Percentiles rank a stretch among this genome's conserved stretches.
phyloP scores from a whole-genome alignment of 92 coral and sea anemone genomes.

The Phenganax marumi region DNA sequence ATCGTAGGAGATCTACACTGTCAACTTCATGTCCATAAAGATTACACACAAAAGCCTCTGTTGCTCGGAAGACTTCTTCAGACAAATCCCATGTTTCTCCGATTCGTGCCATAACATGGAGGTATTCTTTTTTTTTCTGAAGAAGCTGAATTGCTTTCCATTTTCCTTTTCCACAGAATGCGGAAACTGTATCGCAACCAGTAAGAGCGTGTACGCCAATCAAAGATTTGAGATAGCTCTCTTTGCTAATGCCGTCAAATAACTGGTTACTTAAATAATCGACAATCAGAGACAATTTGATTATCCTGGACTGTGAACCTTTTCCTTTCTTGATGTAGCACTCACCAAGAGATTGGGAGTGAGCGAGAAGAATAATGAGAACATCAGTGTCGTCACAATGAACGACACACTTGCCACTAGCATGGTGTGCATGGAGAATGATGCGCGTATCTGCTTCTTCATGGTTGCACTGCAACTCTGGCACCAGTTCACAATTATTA shows the following conservation, averaged over 20 bases:
- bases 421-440: constrained; percentile 63
- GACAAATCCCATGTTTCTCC: constrained; percentile 49
- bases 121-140: constrained; percentile 35
- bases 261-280: constrained; percentile 29
- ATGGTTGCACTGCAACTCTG: constrained; percentile 57
- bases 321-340: constrained; percentile 61
- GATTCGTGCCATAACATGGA: constrained; percentile 34
- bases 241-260: constrained; percentile 39
- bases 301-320: constrained; percentile 15
- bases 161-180: constrained; percentile 61
- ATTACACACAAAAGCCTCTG: constrained; percentile 50
- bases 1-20: constrained; percentile 52
- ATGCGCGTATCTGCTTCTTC: constrained; percentile 66
- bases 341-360: constrained; percentile 47
- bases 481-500: constrained; percentile 37
- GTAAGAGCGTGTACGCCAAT: constrained; percentile 55
- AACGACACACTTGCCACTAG: constrained; percentile 50
- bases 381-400: constrained; percentile 66
- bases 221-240: constrained; percentile 41
- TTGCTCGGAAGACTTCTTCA: constrained; percentile 36
- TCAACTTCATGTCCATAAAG: constrained; percentile 50
- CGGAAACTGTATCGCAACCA: constrained; percentile 61
- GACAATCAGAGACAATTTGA: background rate
- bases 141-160: constrained; percentile 58
- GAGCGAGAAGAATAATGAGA: constrained; percentile 56